Evolutionary conservation across 1,140 invertebrate species (phyloP).

Genomic region (Phenacoccus solenopsis): DNA sequence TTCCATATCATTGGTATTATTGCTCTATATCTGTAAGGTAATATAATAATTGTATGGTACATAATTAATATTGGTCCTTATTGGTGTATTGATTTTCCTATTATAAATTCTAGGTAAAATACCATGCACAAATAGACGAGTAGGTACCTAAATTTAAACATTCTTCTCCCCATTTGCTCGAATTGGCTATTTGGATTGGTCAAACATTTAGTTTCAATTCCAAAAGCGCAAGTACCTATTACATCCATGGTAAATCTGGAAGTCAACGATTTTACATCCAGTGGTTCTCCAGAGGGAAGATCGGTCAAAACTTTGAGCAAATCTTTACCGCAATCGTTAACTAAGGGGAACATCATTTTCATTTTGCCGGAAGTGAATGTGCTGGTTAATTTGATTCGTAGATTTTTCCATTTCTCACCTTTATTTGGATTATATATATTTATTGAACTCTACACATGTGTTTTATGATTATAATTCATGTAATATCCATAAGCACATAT

Average conservation of each 20-base stretch:
- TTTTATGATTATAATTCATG: too few relatives aligned
- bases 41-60: too few relatives aligned
- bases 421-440: too few relatives aligned
- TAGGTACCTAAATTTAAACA: conserved; percentile 28
- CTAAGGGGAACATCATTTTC: conserved; percentile 38
- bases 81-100: too few relatives aligned
- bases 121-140: too few relatives aligned
- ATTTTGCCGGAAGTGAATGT: conserved; percentile 44
- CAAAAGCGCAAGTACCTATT: conserved; percentile 29
- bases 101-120: too few relatives aligned
- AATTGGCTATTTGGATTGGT: conserved; percentile 41
- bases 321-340: conserved; percentile 30
- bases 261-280: conserved; percentile 36
- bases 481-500: too few relatives aligned
- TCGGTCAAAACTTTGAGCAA: not conserved
- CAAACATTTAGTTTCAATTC: conserved; percentile 31
- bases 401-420: not conserved
- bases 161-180: conserved; percentile 28
- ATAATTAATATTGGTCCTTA: too few relatives aligned
- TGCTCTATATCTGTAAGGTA: too few relatives aligned
- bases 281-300: not conserved
- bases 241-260: conserved; percentile 27
- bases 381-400: conserved; percentile 38
- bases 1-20: too few relatives aligned
- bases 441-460: too few relatives aligned